Conservation (phyloP, 2,797 vertebrate species). For the Coregonus sp. region DNA sequence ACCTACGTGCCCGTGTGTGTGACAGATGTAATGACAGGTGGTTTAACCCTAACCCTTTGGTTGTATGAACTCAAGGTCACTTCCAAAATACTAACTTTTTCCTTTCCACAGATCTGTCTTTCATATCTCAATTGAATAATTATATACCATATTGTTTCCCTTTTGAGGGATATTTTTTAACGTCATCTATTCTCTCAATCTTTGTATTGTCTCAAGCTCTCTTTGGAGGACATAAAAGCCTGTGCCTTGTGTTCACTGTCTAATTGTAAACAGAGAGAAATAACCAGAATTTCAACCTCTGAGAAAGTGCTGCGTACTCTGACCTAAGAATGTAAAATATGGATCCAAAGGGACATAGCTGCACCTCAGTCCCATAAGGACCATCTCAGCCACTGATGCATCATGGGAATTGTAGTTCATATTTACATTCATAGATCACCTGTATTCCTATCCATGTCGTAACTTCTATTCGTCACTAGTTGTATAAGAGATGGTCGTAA, state of each 20-base stretch:
- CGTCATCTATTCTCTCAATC: background rate
- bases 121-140: no score
- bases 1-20: background rate
- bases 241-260: background rate
- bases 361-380: background rate
- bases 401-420: background rate
- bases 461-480: background rate
- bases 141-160: background rate
- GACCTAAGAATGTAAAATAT: no score
- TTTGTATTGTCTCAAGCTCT: background rate
- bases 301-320: no score
- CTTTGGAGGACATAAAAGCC: background rate
- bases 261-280: background rate
- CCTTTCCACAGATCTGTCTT: background rate
- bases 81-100: background rate
- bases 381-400: background rate
- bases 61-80: background rate
- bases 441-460: background rate
- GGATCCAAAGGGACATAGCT: background rate
- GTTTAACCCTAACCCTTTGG: background rate
- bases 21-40: background rate
- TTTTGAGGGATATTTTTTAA: background rate
- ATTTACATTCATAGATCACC: background rate
- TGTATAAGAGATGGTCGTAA: background rate
- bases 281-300: no score